Percentiles rank a stretch among this genome's conserved stretches.
phyloP scores from a whole-genome alignment of 2,888 invertebrate genomes.

The Hydrotaea cyrtoneurina region DNA sequence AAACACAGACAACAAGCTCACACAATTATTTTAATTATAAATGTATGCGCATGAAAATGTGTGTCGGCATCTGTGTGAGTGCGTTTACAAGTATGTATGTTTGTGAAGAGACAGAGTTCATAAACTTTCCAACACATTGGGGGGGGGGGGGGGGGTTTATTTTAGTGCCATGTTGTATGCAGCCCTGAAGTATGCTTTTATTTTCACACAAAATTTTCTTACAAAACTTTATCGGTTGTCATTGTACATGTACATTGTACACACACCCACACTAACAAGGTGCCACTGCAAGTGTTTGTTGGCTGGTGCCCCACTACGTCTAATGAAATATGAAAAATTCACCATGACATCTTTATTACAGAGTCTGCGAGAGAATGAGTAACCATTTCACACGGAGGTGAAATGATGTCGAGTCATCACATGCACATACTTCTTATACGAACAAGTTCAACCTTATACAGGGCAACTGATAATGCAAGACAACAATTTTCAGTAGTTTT shows the following conservation, averaged over 20 bases:
- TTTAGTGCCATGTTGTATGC: not conserved
- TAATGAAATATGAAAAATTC: constrained; percentile 53
- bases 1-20: not conserved
- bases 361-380: no score
- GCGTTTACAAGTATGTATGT: not conserved
- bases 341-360: constrained; percentile 34
- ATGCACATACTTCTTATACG: no score
- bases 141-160: not conserved
- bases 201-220: constrained; percentile 20
- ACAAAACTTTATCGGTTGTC: constrained; percentile 11
- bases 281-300: not conserved
- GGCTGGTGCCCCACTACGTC: not conserved
- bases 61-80: no score
- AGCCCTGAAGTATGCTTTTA: constrained; percentile 45
- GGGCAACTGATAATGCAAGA: no score
- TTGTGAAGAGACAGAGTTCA: constrained; percentile 25
- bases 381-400: no score
- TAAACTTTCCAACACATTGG: not conserved
- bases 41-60: constrained; percentile 11
- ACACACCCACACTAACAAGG: not conserved
- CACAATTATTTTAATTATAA: constrained; percentile 39
- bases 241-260: not conserved
- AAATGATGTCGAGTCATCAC: no score
- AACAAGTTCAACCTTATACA: no score
- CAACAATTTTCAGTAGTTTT: no score